These are phyloP conservation scores for Parauchenoglanis punctatus DNA, from an alignment of 2,797 vertebrate genomes.

Conservation along the genomic window DNA sequence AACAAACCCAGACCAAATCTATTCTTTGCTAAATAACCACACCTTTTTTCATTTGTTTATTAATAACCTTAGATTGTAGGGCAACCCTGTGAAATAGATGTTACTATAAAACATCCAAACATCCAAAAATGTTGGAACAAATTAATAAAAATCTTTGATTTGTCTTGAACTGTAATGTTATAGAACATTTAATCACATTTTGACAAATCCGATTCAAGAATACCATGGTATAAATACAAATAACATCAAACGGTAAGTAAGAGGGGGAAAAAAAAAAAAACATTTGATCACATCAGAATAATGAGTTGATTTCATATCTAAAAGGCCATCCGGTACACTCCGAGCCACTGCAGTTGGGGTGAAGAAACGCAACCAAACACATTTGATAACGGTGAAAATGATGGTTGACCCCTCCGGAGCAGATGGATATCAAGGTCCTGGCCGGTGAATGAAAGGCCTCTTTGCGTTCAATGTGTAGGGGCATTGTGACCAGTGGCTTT, in stretches of 20 bases:
- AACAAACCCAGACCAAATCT: neutral
- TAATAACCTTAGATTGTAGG: neutral
- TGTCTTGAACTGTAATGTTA: neutral
- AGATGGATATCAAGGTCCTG: constrained; percentile 69
- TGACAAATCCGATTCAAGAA: neutral
- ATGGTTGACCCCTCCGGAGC: constrained; percentile 59
- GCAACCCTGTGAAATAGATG: neutral
- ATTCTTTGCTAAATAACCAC: neutral
- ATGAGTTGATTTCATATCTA: neutral
- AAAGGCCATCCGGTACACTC: neutral
- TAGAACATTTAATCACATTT: neutral
- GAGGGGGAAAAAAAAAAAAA: neutral
- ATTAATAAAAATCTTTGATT: neutral
- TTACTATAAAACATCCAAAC: neutral
- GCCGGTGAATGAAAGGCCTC: constrained; percentile 61
- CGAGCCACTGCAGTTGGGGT: neutral
- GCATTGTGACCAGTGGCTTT: constrained; percentile 78
- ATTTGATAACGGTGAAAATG: constrained; percentile 54
- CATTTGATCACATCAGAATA: neutral
- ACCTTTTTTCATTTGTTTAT: neutral
- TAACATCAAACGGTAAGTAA: neutral
- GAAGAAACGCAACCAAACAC: constrained; percentile 48
- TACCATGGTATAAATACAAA: neutral
- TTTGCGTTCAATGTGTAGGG: constrained; percentile 68
- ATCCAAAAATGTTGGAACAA: neutral